These are phyloP conservation scores for Strongylocentrotus purpuratus DNA, from an alignment of 35 echinoderm and acorn worm species.

Conservation along the genomic window DNA sequence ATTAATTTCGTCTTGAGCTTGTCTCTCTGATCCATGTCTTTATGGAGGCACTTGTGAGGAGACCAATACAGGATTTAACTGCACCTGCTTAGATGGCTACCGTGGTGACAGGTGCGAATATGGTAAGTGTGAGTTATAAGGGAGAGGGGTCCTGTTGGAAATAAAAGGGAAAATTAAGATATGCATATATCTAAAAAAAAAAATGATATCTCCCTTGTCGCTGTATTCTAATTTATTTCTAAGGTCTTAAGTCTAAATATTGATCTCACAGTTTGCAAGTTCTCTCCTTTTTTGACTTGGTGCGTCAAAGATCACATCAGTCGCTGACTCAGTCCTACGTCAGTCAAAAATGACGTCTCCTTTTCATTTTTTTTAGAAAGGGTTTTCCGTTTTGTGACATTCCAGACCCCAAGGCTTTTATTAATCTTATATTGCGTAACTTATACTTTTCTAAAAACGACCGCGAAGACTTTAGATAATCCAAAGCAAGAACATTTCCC, in stretches of 20 bases:
- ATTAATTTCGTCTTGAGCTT: not conserved
- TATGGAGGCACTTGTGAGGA: not conserved
- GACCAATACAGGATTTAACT: not conserved
- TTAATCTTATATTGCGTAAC: no score
- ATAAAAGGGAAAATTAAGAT: not conserved
- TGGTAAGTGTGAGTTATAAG: not conserved
- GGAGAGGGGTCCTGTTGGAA: not conserved
- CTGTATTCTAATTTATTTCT: not conserved
- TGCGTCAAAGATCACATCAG: no score
- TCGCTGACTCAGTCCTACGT: no score
- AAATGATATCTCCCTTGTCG: not conserved
- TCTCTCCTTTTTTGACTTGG: not conserved
- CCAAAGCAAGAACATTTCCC: no score
- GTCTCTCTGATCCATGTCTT: not conserved
- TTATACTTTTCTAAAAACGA: no score
- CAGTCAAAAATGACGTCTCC: no score
- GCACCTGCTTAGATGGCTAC: not conserved
- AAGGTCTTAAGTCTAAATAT: not conserved
- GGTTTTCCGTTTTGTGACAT: no score
- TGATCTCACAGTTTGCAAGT: not conserved
- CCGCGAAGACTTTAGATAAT: no score
- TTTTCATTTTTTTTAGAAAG: no score
- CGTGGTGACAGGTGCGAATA: not conserved
- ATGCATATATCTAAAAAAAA: not conserved
- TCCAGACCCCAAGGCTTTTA: no score